Base-by-base conservation (phyloP, 1,140 invertebrate genomes). In the Cyclargus thomasi region DNA sequence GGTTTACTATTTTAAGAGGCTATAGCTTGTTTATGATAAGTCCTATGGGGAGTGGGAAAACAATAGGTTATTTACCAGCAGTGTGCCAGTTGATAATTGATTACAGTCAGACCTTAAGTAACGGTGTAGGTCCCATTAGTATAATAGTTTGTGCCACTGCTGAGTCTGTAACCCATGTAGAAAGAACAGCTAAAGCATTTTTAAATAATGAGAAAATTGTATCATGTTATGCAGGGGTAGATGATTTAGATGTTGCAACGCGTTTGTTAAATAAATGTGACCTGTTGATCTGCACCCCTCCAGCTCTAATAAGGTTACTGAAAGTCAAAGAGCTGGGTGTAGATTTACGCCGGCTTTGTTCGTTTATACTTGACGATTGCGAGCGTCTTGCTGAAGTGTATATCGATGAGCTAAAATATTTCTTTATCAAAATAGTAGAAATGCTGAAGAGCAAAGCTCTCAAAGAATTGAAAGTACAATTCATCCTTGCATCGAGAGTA, bases 51-150 rank as follows among this genome's bases (percentile, higher is more conserved):
- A 86, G 91, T 67, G 92, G 92, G 1, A 92, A 92, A 75, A 92
- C 92, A 11, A 75, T 92, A 67, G 89, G 90, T 0, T 92, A 92
- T 79, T 69, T 92, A 16, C 91, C 91, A 0, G 83, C 90, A 5
- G 74, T 92, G 1, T 89, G 86, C 69, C 76, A 86, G 4, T 78
- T 91, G 70, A 67, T 91, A 14, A 74, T 73, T 23, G 88, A 91
- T 73, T 77, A 71, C 64, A 68, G 75, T 59, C 57, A 64, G 0
- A 65, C 62, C 14, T 39, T 53, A 16, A 8, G 0, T 20, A 73
- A 77, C 18, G 76, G 79, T 53, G 65, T 71, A 18, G 83, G 83
- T 47, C 85, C 86, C 0, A 76, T 70, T 53, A 74, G 77, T 47
- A 84, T 90, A 14, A 86, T 89, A 53, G 77, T 90, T 23, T 88